Evolutionary conservation across 2,797 vertebrate species (phyloP).

Genomic region (Catamblyrhynchus diadema): DNA sequence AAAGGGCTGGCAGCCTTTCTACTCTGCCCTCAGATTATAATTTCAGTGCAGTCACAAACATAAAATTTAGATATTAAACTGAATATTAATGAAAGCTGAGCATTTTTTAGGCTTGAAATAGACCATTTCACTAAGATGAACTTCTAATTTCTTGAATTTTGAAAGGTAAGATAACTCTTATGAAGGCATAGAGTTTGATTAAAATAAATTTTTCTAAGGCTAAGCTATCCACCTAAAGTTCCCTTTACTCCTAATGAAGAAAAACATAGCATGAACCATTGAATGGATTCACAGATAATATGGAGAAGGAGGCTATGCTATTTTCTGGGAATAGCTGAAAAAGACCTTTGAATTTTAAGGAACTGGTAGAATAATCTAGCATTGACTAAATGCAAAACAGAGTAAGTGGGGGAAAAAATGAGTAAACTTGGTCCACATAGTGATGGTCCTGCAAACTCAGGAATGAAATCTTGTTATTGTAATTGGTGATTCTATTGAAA

Average conservation of each 20-base stretch:
- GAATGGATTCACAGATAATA: not conserved
- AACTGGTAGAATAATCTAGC: not conserved
- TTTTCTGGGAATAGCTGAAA: not conserved
- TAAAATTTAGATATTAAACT: not conserved
- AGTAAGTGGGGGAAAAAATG: not conserved
- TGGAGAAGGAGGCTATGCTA: rapidly evolving
- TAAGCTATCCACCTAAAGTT: not conserved
- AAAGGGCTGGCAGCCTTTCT: not conserved
- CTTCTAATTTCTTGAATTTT: not conserved
- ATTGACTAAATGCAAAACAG: not conserved
- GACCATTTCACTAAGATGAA: not conserved
- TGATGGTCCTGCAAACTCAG: not conserved
- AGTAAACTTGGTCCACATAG: not conserved
- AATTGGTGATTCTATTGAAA: not conserved
- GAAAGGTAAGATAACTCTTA: not conserved
- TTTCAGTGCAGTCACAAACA: not conserved
- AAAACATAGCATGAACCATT: not conserved
- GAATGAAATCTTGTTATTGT: not conserved
- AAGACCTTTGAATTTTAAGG: not conserved
- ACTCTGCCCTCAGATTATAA: not conserved
- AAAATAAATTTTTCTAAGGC: not conserved
- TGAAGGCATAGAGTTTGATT: not conserved
- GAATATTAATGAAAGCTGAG: not conserved
- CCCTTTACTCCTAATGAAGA: not conserved
- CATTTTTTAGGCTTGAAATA: not conserved